These are phyloP conservation scores for Gymnothorax javanicus DNA, from an alignment of 2,797 vertebrate species.

Conservation along the genomic window DNA sequence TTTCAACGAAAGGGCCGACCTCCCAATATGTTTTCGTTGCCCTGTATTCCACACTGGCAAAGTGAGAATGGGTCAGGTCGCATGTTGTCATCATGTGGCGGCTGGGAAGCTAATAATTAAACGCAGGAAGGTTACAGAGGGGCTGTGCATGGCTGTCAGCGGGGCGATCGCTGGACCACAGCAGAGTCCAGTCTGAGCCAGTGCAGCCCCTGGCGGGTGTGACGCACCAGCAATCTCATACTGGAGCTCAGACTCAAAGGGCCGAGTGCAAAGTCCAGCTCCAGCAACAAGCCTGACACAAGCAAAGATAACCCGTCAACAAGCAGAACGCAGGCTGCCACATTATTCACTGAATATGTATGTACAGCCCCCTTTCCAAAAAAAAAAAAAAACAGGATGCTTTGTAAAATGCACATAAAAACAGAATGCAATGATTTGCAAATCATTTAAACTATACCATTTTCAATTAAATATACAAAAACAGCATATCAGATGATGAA, in stretches of 20 bases:
- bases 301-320: neutral
- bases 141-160: neutral
- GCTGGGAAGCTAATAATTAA: neutral
- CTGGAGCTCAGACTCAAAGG: slow-evolving; percentile 80
- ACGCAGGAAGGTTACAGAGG: neutral
- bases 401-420: too few species aligned
- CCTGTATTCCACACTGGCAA: slow-evolving; percentile 17
- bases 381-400: too few species aligned
- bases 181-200: slow-evolving; percentile 81
- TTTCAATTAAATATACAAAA: too few species aligned
- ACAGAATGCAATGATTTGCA: too few species aligned
- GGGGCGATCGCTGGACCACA: slow-evolving; percentile 66
- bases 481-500: too few species aligned
- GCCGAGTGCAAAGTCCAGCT: slow-evolving; percentile 75
- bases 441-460: too few species aligned
- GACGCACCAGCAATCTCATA: slow-evolving; percentile 81
- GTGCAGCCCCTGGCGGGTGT: slow-evolving; percentile 83
- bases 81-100: slow-evolving; percentile 4
- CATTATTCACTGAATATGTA: neutral
- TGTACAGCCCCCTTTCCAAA: too few species aligned
- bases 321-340: slow-evolving; percentile 4
- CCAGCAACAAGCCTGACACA: slow-evolving; percentile 79
- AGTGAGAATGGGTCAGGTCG: slow-evolving; percentile 33
- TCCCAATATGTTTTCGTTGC: too few species aligned
- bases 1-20: neutral